A percentile compares a stretch with the other conserved stretches of the same genome.
Evolutionary conservation across 2,113 vertebrate genomes (phyloP).

Genomic region (Melanerpes formicivorus): DNA sequence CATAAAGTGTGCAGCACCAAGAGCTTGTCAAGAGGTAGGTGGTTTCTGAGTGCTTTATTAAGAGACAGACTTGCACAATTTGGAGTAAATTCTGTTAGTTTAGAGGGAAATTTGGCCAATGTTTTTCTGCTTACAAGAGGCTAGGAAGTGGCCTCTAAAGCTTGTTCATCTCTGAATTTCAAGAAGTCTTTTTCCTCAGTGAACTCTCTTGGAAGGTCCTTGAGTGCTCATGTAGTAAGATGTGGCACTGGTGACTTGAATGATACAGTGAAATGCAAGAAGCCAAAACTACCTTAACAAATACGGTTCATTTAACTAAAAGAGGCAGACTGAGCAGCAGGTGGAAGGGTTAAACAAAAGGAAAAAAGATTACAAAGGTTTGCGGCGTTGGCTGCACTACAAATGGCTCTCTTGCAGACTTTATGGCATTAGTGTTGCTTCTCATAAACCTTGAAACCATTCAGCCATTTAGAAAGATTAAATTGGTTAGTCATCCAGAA

Average conservation of each 20-base stretch:
- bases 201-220: background rate
- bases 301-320: constrained; percentile 29
- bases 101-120: background rate
- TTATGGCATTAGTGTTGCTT: constrained; percentile 65
- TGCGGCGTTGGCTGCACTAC: constrained; percentile 64
- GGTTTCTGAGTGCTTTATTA: background rate
- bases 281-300: constrained; percentile 51
- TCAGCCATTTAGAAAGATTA: constrained; percentile 68
- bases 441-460: constrained; percentile 66
- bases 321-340: constrained; percentile 56
- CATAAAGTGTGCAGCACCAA: background rate
- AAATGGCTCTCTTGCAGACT: constrained; percentile 62
- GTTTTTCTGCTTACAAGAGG: background rate
- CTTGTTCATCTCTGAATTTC: background rate
- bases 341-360: constrained; percentile 70
- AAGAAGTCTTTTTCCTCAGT: background rate
- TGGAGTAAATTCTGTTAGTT: background rate
- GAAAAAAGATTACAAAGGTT: constrained; percentile 64
- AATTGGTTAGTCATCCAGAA: constrained; percentile 70
- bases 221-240: background rate
- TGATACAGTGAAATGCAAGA: background rate
- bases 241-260: background rate
- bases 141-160: background rate
- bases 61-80: background rate
- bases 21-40: background rate